A percentile compares a stretch with the other conserved stretches of the same genome.
Conservation (phyloP, 2,888 invertebrate genomes). For the Arge pagana region DNA sequence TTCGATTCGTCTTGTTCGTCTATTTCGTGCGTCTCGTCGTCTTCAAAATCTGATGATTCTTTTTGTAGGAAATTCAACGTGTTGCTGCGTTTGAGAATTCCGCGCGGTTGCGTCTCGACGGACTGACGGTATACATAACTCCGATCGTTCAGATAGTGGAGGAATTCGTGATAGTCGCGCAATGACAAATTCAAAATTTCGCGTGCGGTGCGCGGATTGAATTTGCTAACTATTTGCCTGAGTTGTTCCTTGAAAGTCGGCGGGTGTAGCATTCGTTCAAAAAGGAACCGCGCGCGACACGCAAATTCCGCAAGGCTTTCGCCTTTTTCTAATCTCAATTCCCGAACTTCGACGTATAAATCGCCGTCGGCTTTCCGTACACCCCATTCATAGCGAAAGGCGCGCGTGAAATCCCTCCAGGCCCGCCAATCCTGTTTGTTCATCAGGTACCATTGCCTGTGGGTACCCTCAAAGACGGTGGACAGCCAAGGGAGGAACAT, state of each 20-base stretch:
- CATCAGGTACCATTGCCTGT: constrained; percentile 26
- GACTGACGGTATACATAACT: constrained; percentile 21
- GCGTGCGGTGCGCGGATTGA: constrained; percentile 22
- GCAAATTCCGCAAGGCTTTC: constrained; percentile 27
- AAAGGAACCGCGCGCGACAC: constrained; percentile 24
- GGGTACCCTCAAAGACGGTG: constrained; percentile 28
- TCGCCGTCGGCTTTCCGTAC: constrained; percentile 23
- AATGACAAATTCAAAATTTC: constrained; percentile 21
- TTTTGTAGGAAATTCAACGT: too few species aligned
- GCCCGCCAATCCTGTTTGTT: constrained; percentile 19
- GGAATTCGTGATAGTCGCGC: constrained; percentile 16
- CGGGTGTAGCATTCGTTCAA: constrained; percentile 22
- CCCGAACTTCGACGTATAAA: constrained; percentile 16
- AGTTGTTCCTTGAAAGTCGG: constrained; percentile 23
- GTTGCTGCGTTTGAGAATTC: too few species aligned
- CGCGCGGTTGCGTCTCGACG: too few species aligned
- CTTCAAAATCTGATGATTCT: too few species aligned
- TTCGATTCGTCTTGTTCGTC: too few species aligned
- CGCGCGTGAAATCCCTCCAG: constrained; percentile 22
- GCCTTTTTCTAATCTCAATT: constrained; percentile 21
- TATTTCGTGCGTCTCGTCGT: too few species aligned
- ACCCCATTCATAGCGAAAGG: constrained; percentile 26
- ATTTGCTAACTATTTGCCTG: constrained; percentile 22
- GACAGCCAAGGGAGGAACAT: constrained; percentile 28
- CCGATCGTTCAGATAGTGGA: constrained; percentile 21